A percentile compares a stretch with the other conserved stretches of the same genome.
Evolutionary conservation across 2,888 invertebrate genomes (phyloP).

Genomic region (Serrognathus titanus): DNA sequence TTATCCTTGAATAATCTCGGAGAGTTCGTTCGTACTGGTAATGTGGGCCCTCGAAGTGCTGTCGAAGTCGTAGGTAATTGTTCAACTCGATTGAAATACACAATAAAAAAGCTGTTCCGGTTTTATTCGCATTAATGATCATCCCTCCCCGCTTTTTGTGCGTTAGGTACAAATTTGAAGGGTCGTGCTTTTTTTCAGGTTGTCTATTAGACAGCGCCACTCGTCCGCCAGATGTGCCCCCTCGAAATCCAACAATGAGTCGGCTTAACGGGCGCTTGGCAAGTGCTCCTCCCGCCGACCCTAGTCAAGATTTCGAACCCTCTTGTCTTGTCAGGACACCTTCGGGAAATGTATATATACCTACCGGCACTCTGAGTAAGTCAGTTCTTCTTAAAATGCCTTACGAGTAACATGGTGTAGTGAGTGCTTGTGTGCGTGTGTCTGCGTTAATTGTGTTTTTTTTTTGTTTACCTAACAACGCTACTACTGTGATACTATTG

Average conservation of each 20-base stretch:
- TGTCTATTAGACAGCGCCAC: slow-evolving; percentile 81
- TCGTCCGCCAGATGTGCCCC: slow-evolving; percentile 85
- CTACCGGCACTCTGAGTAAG: slow-evolving; percentile 70
- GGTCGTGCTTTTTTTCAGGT: slow-evolving; percentile 58
- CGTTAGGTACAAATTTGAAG: slow-evolving; percentile 7
- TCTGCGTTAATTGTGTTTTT: neutral
- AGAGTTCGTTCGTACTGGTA: neutral
- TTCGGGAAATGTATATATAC: slow-evolving; percentile 91
- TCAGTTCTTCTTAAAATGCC: slow-evolving; percentile 27
- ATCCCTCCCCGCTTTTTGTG: slow-evolving; percentile 9
- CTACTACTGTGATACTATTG: too few species aligned
- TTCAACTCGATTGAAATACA: slow-evolving; percentile 7
- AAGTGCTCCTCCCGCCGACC: slow-evolving; percentile 71
- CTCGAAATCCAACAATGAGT: slow-evolving; percentile 87
- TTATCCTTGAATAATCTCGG: neutral
- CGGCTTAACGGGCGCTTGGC: slow-evolving; percentile 85
- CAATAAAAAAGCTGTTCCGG: slow-evolving; percentile 20
- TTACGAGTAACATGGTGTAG: slow-evolving; percentile 4
- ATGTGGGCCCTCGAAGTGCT: slow-evolving; percentile 4
- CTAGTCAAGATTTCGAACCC: slow-evolving; percentile 74
- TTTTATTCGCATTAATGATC: slow-evolving; percentile 18
- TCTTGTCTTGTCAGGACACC: slow-evolving; percentile 88
- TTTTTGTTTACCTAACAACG: too few species aligned
- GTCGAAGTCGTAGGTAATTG: slow-evolving; percentile 7
- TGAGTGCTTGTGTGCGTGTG: slow-evolving; percentile 4